phyloP scores from a whole-genome alignment of 2,113 vertebrate genomes.

The Gnathonemus longibarbis region DNA sequence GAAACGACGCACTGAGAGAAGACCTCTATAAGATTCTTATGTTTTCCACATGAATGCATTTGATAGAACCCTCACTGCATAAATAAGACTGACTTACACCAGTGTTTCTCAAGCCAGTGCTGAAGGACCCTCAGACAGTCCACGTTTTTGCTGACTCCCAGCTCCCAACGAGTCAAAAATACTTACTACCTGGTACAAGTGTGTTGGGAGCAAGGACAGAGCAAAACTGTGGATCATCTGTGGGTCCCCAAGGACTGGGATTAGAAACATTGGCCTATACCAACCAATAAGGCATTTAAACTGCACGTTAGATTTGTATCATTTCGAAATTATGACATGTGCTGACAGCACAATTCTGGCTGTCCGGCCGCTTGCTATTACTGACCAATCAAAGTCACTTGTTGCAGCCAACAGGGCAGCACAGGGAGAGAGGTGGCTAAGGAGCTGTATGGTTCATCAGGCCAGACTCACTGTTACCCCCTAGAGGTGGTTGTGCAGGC shows the following conservation, averaged over 20 bases:
- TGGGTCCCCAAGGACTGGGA: background rate
- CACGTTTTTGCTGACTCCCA: background rate
- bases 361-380: background rate
- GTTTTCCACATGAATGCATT: background rate
- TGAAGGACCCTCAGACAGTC: background rate
- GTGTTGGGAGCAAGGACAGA: background rate
- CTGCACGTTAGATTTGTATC: background rate
- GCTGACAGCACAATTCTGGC: background rate
- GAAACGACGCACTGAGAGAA: background rate
- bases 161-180: background rate
- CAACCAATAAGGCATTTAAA: background rate
- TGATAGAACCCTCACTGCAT: background rate
- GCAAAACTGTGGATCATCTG: background rate
- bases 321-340: background rate
- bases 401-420: background rate
- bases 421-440: background rate
- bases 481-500: background rate
- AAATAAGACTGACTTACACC: background rate
- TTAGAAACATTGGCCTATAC: background rate
- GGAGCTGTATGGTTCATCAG: background rate
- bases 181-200: background rate
- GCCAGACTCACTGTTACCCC: background rate
- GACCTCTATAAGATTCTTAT: background rate
- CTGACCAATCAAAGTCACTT: background rate
- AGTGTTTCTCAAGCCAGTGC: background rate